Conservation (phyloP, 2,113 vertebrate genomes). For the Solea solea region DNA sequence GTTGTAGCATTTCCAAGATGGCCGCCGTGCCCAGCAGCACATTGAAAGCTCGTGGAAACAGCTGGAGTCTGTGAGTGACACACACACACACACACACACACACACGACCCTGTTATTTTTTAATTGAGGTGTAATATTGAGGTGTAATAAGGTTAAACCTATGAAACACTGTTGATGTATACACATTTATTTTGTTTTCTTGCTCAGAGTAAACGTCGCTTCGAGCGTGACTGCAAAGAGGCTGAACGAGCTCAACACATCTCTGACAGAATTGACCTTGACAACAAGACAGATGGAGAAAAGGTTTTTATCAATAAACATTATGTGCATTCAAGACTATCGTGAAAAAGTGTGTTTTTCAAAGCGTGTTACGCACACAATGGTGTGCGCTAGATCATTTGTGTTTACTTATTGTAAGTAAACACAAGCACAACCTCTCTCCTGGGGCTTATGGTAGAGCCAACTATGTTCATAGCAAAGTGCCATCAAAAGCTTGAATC, state of each 20-base stretch:
- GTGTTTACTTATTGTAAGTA: too few species aligned
- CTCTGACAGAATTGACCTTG: conserved; percentile 93
- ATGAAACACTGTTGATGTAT: not conserved
- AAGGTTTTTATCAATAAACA: conserved; percentile 80
- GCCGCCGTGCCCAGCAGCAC: conserved; percentile 95
- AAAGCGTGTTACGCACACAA: too few species aligned
- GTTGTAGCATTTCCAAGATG: conserved; percentile 93
- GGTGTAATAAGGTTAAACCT: too few species aligned
- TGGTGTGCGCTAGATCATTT: too few species aligned
- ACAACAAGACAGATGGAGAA: conserved; percentile 95
- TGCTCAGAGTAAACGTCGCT: conserved; percentile 86
- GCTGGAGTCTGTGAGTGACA: conserved; percentile 90
- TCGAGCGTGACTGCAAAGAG: conserved; percentile 96
- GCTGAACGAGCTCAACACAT: conserved; percentile 93
- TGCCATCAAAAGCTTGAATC: too few species aligned
- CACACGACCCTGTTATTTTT: too few species aligned
- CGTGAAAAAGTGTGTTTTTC: too few species aligned
- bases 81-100: not conserved
- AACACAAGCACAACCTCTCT: too few species aligned
- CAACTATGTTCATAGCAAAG: too few species aligned
- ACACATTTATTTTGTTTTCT: not conserved
- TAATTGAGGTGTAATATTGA: not conserved
- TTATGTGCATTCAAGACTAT: too few species aligned
- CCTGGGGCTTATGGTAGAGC: too few species aligned
- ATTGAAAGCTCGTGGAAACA: conserved; percentile 98